Base-by-base conservation (phyloP, 2,113 vertebrate species). In the Larimichthys crocea region DNA sequence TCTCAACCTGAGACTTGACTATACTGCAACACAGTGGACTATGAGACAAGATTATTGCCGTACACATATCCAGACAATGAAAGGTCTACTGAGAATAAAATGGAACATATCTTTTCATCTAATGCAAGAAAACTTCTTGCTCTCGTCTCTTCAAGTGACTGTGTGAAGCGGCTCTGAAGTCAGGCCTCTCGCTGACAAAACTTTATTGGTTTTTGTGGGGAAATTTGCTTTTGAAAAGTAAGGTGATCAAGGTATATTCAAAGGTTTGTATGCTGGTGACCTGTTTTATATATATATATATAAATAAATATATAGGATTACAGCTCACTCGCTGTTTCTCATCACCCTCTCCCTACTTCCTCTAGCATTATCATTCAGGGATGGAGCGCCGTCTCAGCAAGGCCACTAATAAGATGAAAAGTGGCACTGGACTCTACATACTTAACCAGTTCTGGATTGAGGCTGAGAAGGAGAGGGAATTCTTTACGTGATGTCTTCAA, bases 401-500 rank as follows among this genome's bases (percentile, higher is more conserved):
- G 91, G 89, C 60, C 88, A 84, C 89, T 93, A 93, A 92, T 82
- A 93, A 92, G 88, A 92, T 92, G 89, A 91, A 90, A 94, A 88
- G 91, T 87, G 86, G 82, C 61, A 72, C 83, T 85, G 91, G 91
- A 89, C 86, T 92, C 62, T 73, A 83, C 86, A 82, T 91, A 80
- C 87, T 87, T 91, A 91, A 88, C 87, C 80, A 79, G 64, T 66
- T 53, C 59, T 72, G 76, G 74, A 88, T 77, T 71, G 74, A 84
- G 61, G 71, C 70, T 72, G 80, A 82, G 67, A 80, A 83, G 74
- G 78, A 85, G 81, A 87, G 66, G 84, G 82, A 74, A 75, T 78
- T 87, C 62, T 89, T 87, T 75, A 85, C 79, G 80, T 83, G 89
- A 92, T 79, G 82, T 86, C 86, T 92, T 93, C 91, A 94, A 94